phyloP scores from a whole-genome alignment of 1,140 invertebrate genomes.

The Drosophila kohkoa region DNA sequence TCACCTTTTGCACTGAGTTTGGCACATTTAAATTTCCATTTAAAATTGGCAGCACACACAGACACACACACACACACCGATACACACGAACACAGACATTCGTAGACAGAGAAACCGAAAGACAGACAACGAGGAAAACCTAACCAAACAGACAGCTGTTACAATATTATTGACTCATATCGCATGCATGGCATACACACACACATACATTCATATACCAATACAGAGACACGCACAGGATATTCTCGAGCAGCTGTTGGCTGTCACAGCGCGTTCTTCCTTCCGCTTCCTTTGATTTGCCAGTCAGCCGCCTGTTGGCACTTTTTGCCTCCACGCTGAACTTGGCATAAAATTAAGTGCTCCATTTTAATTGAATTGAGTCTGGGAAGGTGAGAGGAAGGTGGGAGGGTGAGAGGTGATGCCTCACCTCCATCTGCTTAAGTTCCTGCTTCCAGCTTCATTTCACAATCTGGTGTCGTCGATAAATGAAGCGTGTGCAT shows the following conservation, averaged over 20 bases:
- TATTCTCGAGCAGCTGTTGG: conserved; percentile 41
- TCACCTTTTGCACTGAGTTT: conserved; percentile 47
- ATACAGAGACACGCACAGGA: conserved; percentile 28
- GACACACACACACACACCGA: conserved; percentile 11
- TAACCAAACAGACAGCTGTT: conserved; percentile 73
- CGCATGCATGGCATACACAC: conserved; percentile 65
- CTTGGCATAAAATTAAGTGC: conserved; percentile 81
- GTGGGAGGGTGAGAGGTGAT: too few species aligned
- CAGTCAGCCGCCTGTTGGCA: conserved; percentile 57
- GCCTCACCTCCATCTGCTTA: background rate
- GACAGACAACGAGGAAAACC: conserved; percentile 15
- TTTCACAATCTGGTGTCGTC: conserved; percentile 66
- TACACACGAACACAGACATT: conserved; percentile 1
- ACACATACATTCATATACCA: conserved; percentile 33
- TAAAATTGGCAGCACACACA: conserved; percentile 64
- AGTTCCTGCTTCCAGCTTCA: conserved; percentile 21
- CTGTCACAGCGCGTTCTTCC: conserved; percentile 42
- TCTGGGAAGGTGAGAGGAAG: background rate
- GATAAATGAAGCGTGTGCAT: conserved; percentile 56
- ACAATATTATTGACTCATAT: conserved; percentile 83
- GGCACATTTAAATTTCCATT: conserved; percentile 76
- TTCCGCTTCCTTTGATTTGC: conserved; percentile 65
- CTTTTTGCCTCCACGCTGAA: conserved; percentile 68
- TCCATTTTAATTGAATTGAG: conserved; percentile 80
- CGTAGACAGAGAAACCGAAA: background rate